These are phyloP conservation scores for Pseudopleuronectes americanus DNA, from an alignment of 2,797 vertebrate species.

Conservation along the genomic window DNA sequence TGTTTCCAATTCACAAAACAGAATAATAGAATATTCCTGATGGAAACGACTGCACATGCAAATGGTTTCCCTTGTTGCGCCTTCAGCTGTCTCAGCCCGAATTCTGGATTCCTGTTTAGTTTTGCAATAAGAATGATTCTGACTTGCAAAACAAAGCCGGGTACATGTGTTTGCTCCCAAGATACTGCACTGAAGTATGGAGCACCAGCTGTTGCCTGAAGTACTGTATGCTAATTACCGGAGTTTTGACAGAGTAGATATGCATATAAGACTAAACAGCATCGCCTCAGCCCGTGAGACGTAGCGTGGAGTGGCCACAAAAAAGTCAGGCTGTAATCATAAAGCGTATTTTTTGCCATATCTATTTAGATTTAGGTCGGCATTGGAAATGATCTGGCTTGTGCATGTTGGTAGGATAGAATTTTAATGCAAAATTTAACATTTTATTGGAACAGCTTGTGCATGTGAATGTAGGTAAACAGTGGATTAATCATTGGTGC, in stretches of 20 bases:
- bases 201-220: slow-evolving; percentile 71
- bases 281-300: slow-evolving; percentile 24
- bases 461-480: slow-evolving; percentile 6
- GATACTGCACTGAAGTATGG: slow-evolving; percentile 68
- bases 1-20: slow-evolving; percentile 15
- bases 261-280: slow-evolving; percentile 47
- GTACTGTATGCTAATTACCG: slow-evolving; percentile 73
- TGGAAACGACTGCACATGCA: slow-evolving; percentile 39
- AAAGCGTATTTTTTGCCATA: slow-evolving; percentile 10
- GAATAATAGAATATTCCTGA: slow-evolving; percentile 35
- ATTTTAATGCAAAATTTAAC: neutral
- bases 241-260: slow-evolving; percentile 57
- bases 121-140: slow-evolving; percentile 68
- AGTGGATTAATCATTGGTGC: neutral
- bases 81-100: slow-evolving; percentile 39
- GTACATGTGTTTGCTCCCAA: slow-evolving; percentile 68
- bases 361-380: neutral
- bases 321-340: neutral
- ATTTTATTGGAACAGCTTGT: slow-evolving; percentile 19
- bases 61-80: slow-evolving; percentile 40
- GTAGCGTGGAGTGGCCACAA: slow-evolving; percentile 5
- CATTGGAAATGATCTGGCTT: neutral
- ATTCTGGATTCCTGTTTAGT: slow-evolving; percentile 60
- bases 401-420: neutral
- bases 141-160: slow-evolving; percentile 69